Evolutionary conservation across 2,797 vertebrate genomes (phyloP).

Genomic region (Iguana delicatissima): DNA sequence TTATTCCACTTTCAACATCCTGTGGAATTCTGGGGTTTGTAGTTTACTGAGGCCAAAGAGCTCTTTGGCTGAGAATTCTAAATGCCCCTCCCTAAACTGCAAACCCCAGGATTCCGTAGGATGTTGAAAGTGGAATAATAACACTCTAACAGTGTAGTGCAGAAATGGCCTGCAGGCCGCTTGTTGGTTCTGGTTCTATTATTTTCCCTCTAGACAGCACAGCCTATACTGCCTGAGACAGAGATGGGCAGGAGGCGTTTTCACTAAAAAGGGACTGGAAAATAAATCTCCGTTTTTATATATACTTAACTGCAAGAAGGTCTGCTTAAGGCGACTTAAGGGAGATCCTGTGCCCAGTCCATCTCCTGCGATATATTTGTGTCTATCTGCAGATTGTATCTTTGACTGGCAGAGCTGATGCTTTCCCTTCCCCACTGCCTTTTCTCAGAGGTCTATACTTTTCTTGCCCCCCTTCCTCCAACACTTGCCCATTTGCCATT

Average conservation of each 20-base stretch:
- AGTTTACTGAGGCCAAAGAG: too few species aligned
- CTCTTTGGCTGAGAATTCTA: too few species aligned
- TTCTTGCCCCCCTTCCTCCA: background rate
- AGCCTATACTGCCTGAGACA: background rate
- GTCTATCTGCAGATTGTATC: background rate
- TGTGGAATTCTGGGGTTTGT: too few species aligned
- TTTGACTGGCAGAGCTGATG: background rate
- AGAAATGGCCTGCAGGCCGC: too few species aligned
- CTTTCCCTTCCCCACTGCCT: background rate
- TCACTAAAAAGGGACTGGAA: background rate
- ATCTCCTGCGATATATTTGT: background rate
- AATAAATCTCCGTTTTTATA: background rate
- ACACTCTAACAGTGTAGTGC: too few species aligned
- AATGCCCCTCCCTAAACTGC: too few species aligned
- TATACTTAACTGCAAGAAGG: background rate
- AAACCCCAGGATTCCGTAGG: too few species aligned
- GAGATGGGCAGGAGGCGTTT: background rate
- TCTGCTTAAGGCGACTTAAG: background rate
- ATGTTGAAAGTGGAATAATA: too few species aligned
- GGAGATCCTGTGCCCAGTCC: background rate
- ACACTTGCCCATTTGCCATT: background rate
- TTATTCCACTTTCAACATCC: too few species aligned
- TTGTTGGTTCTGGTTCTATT: background rate
- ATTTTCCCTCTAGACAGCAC: background rate
- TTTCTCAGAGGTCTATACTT: slow-evolving; percentile 2